phyloP scores from a whole-genome alignment of 2,797 vertebrate species.

The Philypnodon macrostomus region DNA sequence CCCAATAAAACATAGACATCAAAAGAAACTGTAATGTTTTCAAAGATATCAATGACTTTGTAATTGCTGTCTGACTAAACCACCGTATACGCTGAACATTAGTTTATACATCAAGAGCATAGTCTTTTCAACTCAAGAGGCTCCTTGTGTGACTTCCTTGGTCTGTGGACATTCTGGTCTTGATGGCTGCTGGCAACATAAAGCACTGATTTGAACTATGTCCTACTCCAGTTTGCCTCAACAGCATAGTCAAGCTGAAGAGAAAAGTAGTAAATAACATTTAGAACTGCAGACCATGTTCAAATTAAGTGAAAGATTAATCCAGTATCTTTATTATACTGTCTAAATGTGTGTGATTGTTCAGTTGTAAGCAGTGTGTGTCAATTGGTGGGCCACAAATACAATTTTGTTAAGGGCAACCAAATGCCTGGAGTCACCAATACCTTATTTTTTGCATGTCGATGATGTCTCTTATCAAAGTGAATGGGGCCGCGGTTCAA shows the following conservation, averaged over 20 bases:
- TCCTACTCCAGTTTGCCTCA: not conserved
- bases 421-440: too few relatives aligned
- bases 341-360: too few relatives aligned
- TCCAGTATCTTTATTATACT: too few relatives aligned
- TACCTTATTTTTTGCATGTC: too few relatives aligned
- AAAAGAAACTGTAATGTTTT: not conserved
- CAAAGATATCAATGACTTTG: not conserved
- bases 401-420: too few relatives aligned
- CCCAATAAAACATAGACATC: not conserved
- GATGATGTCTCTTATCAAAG: slow-evolving; percentile 4
- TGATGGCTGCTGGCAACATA: not conserved
- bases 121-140: not conserved
- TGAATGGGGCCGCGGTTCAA: not conserved
- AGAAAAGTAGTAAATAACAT: not conserved
- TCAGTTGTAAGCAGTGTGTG: too few relatives aligned
- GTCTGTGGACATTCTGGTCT: not conserved
- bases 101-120: not conserved
- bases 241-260: not conserved
- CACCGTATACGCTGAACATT: not conserved
- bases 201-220: not conserved
- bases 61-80: not conserved
- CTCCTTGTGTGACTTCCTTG: not conserved
- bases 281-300: not conserved
- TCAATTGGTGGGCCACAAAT: too few relatives aligned
- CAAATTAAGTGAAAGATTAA: too few relatives aligned